Base-by-base conservation (phyloP, 2,113 vertebrate species). In the Lathamus discolor region DNA sequence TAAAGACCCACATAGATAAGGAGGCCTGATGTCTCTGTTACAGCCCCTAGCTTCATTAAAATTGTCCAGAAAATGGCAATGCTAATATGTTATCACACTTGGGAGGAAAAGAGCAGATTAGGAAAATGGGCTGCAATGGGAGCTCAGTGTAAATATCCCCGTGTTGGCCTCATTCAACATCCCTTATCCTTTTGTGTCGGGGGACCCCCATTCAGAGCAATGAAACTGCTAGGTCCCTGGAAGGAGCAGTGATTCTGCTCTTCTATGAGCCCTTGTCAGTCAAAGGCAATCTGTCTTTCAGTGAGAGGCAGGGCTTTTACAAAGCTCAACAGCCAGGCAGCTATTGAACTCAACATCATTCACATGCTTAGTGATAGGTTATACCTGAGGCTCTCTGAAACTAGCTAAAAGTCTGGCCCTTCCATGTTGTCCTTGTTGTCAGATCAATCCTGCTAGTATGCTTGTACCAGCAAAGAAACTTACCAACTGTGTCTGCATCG, bases 1-100 rank as follows among this genome's bases (percentile, higher is more conserved):
- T 90, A 79, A 78, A 87, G 57, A 54, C 37, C 66, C 44, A 48
- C 48, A 85, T 16, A 69, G 82, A 95, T 93, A 95, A 95, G 90
- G 62, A 79, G 44, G 74, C 20, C 19, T 64, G 39, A 7, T 85
- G 73, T 25, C 59, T 70, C 55, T 70, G 16, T 85, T 85, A 41
- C 20, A 85, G 39, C n/a, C 52, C 16, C 16, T 11, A 17, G 25
- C 15, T 90, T 87, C 78, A 73, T 76, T 92, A 55, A 72, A 90
- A 49, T 24, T 55, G 62, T 52, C 62, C 67, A 83, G 78, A 43
- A 96, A 96, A 94, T 31, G 78, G 7, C 75, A 83, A 37, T 55
- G 49, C 3, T 84, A 76, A 80, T 75, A 51, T 46, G 35, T 75
- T 92, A 91, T 72, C 70, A 61, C 61, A 48, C 61, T 57, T 75